Conservation (phyloP, 2,888 invertebrate species). For the Meteorus cinctellus region DNA sequence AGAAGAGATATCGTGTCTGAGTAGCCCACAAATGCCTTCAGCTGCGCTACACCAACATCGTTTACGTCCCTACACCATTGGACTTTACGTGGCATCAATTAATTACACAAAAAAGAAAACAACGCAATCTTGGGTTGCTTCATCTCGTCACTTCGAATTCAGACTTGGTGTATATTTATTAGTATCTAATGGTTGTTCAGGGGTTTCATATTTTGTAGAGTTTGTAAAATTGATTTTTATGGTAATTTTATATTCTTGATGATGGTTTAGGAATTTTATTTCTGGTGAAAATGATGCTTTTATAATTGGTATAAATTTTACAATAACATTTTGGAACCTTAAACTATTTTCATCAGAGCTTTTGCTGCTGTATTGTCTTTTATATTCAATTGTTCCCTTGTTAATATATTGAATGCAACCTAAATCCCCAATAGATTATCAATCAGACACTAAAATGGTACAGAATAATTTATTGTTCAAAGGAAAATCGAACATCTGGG, state of each 20-base stretch:
- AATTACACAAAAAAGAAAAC: background rate
- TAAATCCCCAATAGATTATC: background rate
- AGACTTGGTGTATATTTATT: background rate
- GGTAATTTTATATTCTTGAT: too few relatives aligned
- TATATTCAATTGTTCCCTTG: background rate
- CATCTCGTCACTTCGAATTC: background rate
- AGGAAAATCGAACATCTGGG: background rate
- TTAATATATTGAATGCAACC: background rate
- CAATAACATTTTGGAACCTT: too few relatives aligned
- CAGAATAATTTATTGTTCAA: background rate
- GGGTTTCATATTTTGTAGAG: too few relatives aligned
- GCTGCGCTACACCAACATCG: background rate
- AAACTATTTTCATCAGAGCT: background rate
- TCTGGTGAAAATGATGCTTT: too few relatives aligned
- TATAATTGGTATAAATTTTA: too few relatives aligned
- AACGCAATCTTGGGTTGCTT: background rate
- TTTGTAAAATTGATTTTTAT: too few relatives aligned
- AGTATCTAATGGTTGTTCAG: too few relatives aligned
- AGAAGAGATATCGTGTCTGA: background rate
- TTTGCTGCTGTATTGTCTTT: background rate
- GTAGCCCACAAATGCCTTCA: background rate
- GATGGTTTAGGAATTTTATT: too few relatives aligned
- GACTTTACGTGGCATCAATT: background rate
- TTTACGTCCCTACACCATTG: background rate
- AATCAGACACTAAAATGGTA: background rate